These are phyloP conservation scores for Corythornis vintsioides DNA, from an alignment of 2,113 vertebrate species.

Conservation along the genomic window DNA sequence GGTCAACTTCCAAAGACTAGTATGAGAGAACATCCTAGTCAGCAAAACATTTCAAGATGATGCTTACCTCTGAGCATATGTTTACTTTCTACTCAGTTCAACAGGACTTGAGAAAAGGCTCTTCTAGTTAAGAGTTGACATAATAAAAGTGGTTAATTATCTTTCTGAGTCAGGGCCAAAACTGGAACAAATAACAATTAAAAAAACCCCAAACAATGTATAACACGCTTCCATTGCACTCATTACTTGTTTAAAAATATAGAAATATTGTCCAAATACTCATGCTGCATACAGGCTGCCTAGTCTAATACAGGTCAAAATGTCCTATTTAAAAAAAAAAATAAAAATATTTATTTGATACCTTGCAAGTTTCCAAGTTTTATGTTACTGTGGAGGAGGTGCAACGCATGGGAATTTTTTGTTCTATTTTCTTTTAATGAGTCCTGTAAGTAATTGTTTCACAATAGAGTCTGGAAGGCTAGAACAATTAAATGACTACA, in stretches of 20 bases:
- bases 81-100: background rate
- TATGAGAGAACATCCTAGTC: background rate
- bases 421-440: constrained; percentile 61
- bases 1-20: background rate
- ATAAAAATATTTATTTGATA: background rate
- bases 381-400: constrained; percentile 37
- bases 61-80: background rate
- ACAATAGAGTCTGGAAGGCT: constrained; percentile 56
- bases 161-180: constrained; percentile 10
- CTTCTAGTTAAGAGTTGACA: background rate
- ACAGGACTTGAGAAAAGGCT: background rate
- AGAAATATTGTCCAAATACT: background rate
- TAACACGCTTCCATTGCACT: background rate
- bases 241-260: background rate
- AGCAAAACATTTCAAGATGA: background rate
- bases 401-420: constrained; percentile 28
- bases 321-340: background rate
- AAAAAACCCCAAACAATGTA: background rate
- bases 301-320: constrained; percentile 23
- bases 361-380: constrained; percentile 34
- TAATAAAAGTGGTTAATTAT: background rate
- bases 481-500: constrained; percentile 71
- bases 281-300: background rate
- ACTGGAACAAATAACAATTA: background rate
- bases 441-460: constrained; percentile 64